Evolutionary conservation across 2,888 invertebrate species (phyloP).

Genomic region (Nemapogon koenigi): DNA sequence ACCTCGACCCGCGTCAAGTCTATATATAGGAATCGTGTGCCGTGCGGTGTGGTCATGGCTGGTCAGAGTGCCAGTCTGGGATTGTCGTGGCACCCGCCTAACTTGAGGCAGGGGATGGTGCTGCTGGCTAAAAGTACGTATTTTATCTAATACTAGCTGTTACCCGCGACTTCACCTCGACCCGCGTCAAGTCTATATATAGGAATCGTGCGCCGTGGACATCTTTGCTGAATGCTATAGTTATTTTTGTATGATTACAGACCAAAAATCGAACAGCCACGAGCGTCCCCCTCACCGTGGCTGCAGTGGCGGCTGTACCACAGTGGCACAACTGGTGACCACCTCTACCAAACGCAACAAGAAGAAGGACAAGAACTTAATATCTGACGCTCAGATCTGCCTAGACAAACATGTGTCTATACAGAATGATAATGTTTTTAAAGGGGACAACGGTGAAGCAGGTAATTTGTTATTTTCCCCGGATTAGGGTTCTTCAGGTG

Average conservation of each 20-base stretch:
- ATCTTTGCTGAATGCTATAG: too few species aligned
- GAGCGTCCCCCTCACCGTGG: conserved; percentile 22
- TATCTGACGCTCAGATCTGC: too few species aligned
- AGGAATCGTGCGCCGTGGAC: conserved; percentile 93
- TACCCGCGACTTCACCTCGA: conserved; percentile 79
- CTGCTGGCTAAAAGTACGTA: conserved; percentile 69
- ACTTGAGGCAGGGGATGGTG: conserved; percentile 87
- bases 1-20: conserved; percentile 79
- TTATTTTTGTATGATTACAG: too few species aligned
- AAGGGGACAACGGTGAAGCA: too few species aligned
- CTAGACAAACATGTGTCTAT: too few species aligned
- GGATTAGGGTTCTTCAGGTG: too few species aligned
- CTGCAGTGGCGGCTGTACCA: conserved; percentile 25
- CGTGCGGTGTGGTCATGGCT: conserved; percentile 85
- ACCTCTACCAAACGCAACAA: not conserved
- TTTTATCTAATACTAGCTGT: too few species aligned
- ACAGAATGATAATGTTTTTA: too few species aligned
- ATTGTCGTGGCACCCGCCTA: conserved; percentile 66
- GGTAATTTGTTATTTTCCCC: too few species aligned
- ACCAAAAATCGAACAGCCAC: conserved; percentile 1
- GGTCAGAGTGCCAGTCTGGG: conserved; percentile 90
- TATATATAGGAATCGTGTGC: conserved; percentile 91
- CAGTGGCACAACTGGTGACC: conserved; percentile 11
- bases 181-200: conserved; percentile 84
- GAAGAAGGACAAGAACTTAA: too few species aligned